A percentile compares a stretch with the other conserved stretches of the same genome.
Conservation (phyloP, 2,113 vertebrate species). For the Prionailurus viverrinus region DNA sequence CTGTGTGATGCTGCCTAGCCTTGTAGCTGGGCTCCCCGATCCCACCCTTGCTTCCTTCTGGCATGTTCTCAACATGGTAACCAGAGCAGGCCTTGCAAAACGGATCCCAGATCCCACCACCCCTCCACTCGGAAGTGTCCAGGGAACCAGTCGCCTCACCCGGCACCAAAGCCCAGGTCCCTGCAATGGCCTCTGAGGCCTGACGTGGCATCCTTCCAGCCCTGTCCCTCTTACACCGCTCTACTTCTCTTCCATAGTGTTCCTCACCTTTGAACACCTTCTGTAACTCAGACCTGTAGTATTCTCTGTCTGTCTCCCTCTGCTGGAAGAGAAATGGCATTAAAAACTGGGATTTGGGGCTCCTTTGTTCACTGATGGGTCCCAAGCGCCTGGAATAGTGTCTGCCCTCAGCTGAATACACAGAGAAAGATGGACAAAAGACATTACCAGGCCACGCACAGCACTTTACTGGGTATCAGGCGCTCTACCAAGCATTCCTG, state of each 20-base stretch:
- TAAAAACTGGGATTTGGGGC: not conserved
- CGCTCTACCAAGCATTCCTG: not conserved
- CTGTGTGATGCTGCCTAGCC: not conserved
- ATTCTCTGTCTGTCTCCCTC: conserved; percentile 52
- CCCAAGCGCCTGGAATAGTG: not conserved
- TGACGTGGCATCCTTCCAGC: accelerated
- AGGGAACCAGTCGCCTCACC: not conserved
- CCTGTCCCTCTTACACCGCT: not conserved
- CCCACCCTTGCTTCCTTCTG: not conserved
- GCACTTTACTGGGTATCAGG: not conserved
- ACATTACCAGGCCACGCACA: not conserved
- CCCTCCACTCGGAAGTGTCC: not conserved
- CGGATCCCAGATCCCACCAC: not conserved
- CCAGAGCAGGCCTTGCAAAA: not conserved
- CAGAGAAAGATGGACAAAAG: not conserved
- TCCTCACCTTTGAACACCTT: not conserved
- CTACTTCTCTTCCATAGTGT: not conserved
- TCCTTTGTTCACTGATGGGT: not conserved
- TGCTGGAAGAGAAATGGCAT: conserved; percentile 38
- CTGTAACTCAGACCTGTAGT: not conserved
- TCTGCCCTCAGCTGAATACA: not conserved
- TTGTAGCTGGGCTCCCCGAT: not conserved
- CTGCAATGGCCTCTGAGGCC: not conserved
- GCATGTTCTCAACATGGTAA: not conserved
- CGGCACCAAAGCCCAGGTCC: not conserved